These are phyloP conservation scores for Erebia epiphron DNA, from an alignment of 2,888 invertebrate genomes.

Conservation along the genomic window DNA sequence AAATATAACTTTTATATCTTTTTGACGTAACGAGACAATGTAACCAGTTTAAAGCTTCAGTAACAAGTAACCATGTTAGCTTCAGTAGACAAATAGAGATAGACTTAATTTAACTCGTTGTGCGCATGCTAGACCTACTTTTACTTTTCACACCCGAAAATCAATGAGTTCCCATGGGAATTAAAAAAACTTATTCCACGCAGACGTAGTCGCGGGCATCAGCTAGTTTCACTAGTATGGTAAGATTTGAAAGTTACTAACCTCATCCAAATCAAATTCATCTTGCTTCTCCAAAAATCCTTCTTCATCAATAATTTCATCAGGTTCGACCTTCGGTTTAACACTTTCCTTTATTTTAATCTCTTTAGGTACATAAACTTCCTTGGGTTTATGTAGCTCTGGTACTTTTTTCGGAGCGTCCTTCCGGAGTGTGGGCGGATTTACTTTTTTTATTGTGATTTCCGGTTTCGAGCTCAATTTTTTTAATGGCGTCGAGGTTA, in stretches of 20 bases:
- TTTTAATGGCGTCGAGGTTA: neutral
- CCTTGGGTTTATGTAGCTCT: conserved; percentile 9
- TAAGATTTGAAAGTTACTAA: conserved; percentile 37
- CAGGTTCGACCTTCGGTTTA: conserved; percentile 31
- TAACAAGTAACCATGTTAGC: too few relatives aligned
- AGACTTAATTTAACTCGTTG: too few relatives aligned
- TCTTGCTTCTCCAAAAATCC: conserved; percentile 59
- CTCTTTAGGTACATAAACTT: conserved; percentile 32
- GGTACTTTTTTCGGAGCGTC: neutral
- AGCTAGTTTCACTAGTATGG: too few relatives aligned
- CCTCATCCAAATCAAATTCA: conserved; percentile 57
- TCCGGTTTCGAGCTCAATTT: neutral
- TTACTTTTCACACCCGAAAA: too few relatives aligned
- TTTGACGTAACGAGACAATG: too few relatives aligned
- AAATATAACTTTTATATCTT: too few relatives aligned
- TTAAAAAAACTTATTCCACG: too few relatives aligned
- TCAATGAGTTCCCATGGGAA: too few relatives aligned
- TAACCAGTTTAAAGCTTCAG: too few relatives aligned
- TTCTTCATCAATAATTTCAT: conserved; percentile 56
- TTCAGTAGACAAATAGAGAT: too few relatives aligned
- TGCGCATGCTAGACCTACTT: too few relatives aligned
- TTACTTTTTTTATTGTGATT: neutral
- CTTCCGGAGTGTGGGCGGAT: neutral
- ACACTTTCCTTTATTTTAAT: conserved; percentile 40
- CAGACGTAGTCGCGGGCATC: too few relatives aligned